Conservation (phyloP, 2,888 invertebrate species). For the Harpagoxenus sublaevis region DNA sequence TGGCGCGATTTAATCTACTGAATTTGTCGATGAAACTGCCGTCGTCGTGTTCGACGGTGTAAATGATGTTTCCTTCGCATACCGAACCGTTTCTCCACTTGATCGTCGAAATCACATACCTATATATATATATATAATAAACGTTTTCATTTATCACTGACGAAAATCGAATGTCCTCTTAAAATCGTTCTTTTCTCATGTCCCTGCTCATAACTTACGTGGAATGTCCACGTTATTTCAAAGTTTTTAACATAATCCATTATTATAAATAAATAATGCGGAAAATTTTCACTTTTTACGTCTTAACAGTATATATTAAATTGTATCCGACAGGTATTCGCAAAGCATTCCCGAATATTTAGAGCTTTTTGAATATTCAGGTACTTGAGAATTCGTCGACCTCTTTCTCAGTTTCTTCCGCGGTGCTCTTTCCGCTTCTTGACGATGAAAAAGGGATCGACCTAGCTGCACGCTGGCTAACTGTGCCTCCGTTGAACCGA, state of each 20-base stretch:
- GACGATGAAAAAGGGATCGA: constrained; percentile 43
- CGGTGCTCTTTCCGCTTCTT: constrained; percentile 30
- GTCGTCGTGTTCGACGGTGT: constrained; percentile 19
- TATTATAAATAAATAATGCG: background rate
- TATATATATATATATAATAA: background rate
- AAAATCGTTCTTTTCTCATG: background rate
- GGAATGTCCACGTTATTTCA: background rate
- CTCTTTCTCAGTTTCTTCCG: constrained; percentile 20
- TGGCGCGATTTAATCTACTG: constrained; percentile 54
- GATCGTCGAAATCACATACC: background rate
- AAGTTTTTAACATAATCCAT: background rate
- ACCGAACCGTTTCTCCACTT: background rate
- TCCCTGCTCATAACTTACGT: background rate
- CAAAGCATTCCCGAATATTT: constrained; percentile 20
- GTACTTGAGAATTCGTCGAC: constrained; percentile 31
- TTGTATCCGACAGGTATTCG: background rate
- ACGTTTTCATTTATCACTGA: constrained; percentile 3
- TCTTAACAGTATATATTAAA: constrained; percentile 15
- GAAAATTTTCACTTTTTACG: too few relatives aligned
- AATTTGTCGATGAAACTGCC: constrained; percentile 43
- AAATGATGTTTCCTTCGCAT: constrained; percentile 33
- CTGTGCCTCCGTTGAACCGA: constrained; percentile 42
- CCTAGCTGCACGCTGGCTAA: constrained; percentile 33
- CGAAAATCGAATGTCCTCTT: background rate
- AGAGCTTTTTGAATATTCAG: constrained; percentile 33